Percentiles rank a stretch among this genome's conserved stretches.
Evolutionary conservation across 1,140 invertebrate genomes (phyloP).

Genomic region (Venustaconcha ellipsiformis): DNA sequence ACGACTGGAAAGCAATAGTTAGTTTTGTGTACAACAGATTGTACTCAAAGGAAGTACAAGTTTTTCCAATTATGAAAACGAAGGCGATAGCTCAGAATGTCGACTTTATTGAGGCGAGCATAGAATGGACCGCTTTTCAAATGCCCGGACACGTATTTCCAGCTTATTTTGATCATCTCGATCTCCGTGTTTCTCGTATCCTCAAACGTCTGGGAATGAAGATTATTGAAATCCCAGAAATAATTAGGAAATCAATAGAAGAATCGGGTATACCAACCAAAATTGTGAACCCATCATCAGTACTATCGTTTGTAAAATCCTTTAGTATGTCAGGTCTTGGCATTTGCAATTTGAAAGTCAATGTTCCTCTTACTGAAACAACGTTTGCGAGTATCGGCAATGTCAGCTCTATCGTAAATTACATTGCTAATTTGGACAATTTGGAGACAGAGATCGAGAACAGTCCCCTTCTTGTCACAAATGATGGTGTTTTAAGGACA

Average conservation of each 20-base stretch:
- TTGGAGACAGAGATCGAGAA: neutral
- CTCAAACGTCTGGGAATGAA: no score
- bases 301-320: constrained; percentile 26
- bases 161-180: no score
- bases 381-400: constrained; percentile 3
- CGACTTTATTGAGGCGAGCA: no score
- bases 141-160: no score
- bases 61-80: neutral
- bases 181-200: no score
- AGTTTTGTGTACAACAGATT: constrained; percentile 4
- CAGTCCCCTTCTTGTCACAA: constrained; percentile 12
- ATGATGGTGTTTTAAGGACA: constrained; percentile 9
- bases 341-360: constrained; percentile 17
- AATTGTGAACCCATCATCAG: neutral
- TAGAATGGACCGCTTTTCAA: no score
- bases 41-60: neutral
- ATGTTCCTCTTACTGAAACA: constrained; percentile 1
- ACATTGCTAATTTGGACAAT: neutral
- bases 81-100: no score
- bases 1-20: constrained; percentile 23
- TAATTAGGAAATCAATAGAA: no score
- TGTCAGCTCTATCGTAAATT: neutral
- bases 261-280: no score
- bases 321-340: neutral
- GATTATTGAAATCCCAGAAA: no score